Evolutionary conservation across 2,888 invertebrate genomes (phyloP), one percentile per base, ranked within the genome.

Genomic region (Venustoraphidia nigricollis): DNA sequence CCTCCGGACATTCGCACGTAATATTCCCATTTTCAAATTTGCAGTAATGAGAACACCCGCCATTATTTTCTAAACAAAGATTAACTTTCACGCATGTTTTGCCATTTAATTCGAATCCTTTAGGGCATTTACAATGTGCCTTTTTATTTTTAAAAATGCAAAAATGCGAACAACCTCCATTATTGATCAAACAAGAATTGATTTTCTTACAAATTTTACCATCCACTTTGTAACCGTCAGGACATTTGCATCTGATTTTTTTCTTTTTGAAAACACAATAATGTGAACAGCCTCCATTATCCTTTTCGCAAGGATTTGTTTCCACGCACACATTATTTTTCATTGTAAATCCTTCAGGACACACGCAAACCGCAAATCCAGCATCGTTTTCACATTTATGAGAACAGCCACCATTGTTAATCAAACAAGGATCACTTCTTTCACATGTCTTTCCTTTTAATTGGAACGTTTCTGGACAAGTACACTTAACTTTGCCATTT

Each of bases 341-440:
- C 51, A 66, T 55, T 50, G 59, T 59, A 50, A 65, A 61, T 9
- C 66, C 66, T 9, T 61, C 57, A 0, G 70, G 68, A 51, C 75
- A 75, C 11, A 62, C 54, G 54, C 75, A 75, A 37, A 60, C 59
- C 17, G 67, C 68, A 40, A 67, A 64, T 2, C 70, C 72, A 39
- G 66, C 60, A 1, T 66, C 64, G 51, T 70, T 72, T 50, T 68
- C 58, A 55, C 70, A 73, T 39, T 60, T 60, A 52, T 77, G 72
- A 6, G 72, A 72, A 54, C 76, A 75, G 9, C 73, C 73, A 0
- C 71, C 72, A 39, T 73, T 73, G 44, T 70, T 66, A 1, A 58
- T 51, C 2, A 63, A 63, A 51, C 74, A 75, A 44, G 67, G 64
- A 57, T 72, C 64, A 47, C 66, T 57, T 51, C 64, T 63, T 34